Conservation (phyloP, 1,140 invertebrate genomes). For the Dendroctonus valens region DNA sequence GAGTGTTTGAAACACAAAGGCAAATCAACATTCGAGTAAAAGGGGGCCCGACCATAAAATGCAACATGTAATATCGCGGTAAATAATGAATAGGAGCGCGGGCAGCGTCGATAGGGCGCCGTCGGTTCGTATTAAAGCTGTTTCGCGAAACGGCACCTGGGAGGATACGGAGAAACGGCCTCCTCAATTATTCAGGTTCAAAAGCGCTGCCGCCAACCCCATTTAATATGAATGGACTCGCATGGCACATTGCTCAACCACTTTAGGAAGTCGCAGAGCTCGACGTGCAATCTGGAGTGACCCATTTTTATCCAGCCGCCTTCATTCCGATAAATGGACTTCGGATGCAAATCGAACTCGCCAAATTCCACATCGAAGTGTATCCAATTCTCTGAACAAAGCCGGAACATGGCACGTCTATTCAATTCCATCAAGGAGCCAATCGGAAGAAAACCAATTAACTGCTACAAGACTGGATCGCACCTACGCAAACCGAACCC, state of each 20-base stretch:
- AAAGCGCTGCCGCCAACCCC: constrained; percentile 46
- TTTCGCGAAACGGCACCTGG: constrained; percentile 44
- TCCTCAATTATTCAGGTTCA: constrained; percentile 45
- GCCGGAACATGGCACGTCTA: constrained; percentile 1
- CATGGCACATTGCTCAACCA: constrained; percentile 38
- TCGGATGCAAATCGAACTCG: too few species aligned
- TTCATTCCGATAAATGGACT: too few species aligned
- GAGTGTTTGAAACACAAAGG: neutral
- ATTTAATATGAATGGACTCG: constrained; percentile 50
- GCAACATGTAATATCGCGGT: constrained; percentile 41
- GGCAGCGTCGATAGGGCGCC: constrained; percentile 17
- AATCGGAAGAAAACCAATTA: constrained; percentile 21
- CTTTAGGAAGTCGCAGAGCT: constrained; percentile 30
- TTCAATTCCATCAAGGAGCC: constrained; percentile 6
- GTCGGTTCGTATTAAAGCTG: constrained; percentile 22
- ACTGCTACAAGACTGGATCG: constrained; percentile 14
- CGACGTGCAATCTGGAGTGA: constrained; percentile 11
- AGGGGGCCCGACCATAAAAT: constrained; percentile 34
- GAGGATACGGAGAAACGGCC: constrained; percentile 42
- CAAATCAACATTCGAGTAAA: constrained; percentile 34
- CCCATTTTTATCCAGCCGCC: neutral
- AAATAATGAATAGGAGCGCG: constrained; percentile 38
- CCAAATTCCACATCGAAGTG: neutral
- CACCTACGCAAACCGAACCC: constrained; percentile 14
- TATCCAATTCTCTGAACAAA: constrained; percentile 9